Conservation (phyloP, 35 echinoderm and acorn worm genomes). For the Amphiura filiformis region DNA sequence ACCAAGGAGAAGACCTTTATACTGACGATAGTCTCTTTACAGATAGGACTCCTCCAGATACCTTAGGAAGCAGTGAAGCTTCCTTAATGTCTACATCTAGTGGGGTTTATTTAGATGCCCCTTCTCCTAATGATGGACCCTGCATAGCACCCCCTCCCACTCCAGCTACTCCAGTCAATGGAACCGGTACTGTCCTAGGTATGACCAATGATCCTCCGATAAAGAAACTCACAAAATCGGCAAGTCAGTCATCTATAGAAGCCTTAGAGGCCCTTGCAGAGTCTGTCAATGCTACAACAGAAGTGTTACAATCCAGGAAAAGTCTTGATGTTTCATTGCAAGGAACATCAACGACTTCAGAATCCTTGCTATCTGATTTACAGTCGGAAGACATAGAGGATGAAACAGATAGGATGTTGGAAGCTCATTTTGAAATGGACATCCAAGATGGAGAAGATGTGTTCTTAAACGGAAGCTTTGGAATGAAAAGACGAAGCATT, state of each 20-base stretch:
- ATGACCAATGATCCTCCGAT: background rate
- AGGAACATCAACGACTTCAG: background rate
- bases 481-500: background rate
- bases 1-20: background rate
- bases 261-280: constrained; percentile 35
- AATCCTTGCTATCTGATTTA: constrained; percentile 11
- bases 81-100: constrained; percentile 53
- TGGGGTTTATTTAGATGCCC: constrained; percentile 32
- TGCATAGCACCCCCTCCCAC: constrained; percentile 53
- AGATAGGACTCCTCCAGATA: background rate
- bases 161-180: constrained; percentile 36
- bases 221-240: background rate
- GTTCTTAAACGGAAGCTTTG: background rate
- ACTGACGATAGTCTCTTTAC: background rate
- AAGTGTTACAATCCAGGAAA: constrained; percentile 24
- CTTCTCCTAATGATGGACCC: background rate
- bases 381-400: background rate
- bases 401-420: constrained; percentile 1
- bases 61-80: background rate
- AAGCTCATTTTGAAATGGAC: constrained; percentile 12
- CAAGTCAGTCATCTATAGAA: background rate
- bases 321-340: background rate
- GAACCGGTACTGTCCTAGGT: constrained; percentile 13
- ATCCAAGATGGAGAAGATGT: constrained; percentile 21
- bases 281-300: constrained; percentile 40